A percentile compares a stretch with the other conserved stretches of the same genome.
phyloP scores from a whole-genome alignment of 2,113 vertebrate species.

The Hymenochirus boettgeri region DNA sequence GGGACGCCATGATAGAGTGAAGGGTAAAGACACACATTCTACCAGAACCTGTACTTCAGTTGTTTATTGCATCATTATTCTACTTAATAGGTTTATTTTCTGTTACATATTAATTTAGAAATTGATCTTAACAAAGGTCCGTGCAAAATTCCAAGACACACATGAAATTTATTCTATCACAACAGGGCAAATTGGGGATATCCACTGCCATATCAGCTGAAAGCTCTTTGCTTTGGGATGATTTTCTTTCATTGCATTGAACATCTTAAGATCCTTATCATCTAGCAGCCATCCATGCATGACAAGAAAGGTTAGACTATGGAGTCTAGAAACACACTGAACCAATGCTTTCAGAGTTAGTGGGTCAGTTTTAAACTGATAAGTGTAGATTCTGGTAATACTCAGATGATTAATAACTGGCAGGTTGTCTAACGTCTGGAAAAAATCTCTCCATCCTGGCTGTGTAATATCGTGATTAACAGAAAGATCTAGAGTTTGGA shows the following conservation, averaged over 20 bases:
- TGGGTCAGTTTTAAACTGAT: slow-evolving; percentile 39
- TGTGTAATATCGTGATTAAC: slow-evolving; percentile 43
- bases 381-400: neutral
- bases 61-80: too few relatives aligned
- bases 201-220: slow-evolving; percentile 21
- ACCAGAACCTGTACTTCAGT: too few relatives aligned
- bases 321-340: slow-evolving; percentile 29
- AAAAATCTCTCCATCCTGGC: slow-evolving; percentile 49
- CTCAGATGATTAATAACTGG: slow-evolving; percentile 27
- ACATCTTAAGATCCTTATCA: slow-evolving; percentile 37
- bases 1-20: too few relatives aligned
- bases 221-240: slow-evolving; percentile 40
- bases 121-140: too few relatives aligned
- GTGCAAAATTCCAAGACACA: too few relatives aligned
- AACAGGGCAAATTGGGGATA: slow-evolving; percentile 39
- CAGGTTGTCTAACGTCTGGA: slow-evolving; percentile 37
- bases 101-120: too few relatives aligned
- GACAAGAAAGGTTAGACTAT: neutral
- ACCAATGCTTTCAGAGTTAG: slow-evolving; percentile 37
- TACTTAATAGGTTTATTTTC: too few relatives aligned
- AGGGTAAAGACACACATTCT: too few relatives aligned
- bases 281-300: slow-evolving; percentile 48
- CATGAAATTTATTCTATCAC: slow-evolving; percentile 38
- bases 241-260: slow-evolving; percentile 35
- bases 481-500: slow-evolving; percentile 31